Evolutionary conservation across 2,888 invertebrate species (phyloP), one percentile per base, ranked within the genome.

Genomic region (Apamea crenata): DNA sequence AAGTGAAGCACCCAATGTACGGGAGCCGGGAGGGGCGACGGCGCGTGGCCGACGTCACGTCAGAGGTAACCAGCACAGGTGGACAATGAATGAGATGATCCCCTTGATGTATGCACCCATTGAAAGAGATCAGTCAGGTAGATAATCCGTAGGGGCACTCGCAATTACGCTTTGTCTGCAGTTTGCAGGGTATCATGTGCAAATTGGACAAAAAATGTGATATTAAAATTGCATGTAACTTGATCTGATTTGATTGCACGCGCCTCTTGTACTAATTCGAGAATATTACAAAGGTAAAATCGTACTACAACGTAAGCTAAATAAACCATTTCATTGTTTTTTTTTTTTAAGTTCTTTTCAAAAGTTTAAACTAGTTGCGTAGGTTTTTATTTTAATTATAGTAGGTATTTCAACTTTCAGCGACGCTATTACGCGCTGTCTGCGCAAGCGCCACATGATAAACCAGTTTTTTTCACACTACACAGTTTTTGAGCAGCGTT

Each of bases 71-170:
- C 95, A 95, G 87, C 90, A 67, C 78, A 77, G 80, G 77, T 87
- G 77, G 74, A 85, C 83, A 53, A 85, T 76, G 70, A 92, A 92
- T 89, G 87, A 87, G 88, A 88, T 88, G 79, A 89, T 87, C 86
- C 90, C 90, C 88, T 89, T 92, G 91, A 91, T 87, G 29, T 8
- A 88, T 91, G 89, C 90, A 87, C 86, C 89, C 92, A 95, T 94
- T 94, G 91, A 93, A 89, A 88, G 86, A 84, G 90, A 92, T 90
- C 95, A 88, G 89, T 95, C 96, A 96, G 96, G 96, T 96, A 94
- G 94, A 95, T 96, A 95, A 97, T 96, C 95, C 94, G 88, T 87
- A 88, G 93, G 95, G 95, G 95, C 93, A 94, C 88, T 88, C 84
- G 77, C 91, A 95, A 95, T 95, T 93, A 91, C 84, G 85, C 88